Conservation (phyloP, 2,888 invertebrate genomes). For the Pristionchus japonicus region DNA sequence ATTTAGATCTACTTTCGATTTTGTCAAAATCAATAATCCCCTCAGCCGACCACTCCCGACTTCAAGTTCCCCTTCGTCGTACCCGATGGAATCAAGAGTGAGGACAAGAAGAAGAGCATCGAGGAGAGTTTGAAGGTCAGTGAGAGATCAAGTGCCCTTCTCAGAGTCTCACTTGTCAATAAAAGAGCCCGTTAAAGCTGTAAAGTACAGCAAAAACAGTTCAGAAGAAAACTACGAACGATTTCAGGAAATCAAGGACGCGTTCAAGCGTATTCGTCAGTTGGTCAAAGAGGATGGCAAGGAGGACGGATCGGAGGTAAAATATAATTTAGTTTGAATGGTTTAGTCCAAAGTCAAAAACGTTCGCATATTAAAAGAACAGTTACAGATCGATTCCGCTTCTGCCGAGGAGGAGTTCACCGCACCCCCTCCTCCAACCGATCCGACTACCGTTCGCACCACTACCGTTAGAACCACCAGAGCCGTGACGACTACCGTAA, state of each 20-base stretch:
- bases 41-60: background rate
- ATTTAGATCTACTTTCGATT: too few relatives aligned
- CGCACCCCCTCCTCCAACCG: background rate
- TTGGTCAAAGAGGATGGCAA: slow-evolving; percentile 30
- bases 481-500: background rate
- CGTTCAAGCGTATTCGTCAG: slow-evolving; percentile 31
- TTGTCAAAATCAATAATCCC: background rate
- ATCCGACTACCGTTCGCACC: slow-evolving; percentile 3
- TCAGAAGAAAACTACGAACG: background rate
- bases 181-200: too few relatives aligned
- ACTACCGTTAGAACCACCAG: background rate
- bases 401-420: background rate
- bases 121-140: slow-evolving; percentile 42
- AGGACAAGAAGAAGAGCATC: slow-evolving; percentile 29
- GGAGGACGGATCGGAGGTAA: slow-evolving; percentile 9
- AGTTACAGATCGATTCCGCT: background rate
- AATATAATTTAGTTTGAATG: background rate
- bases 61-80: slow-evolving; percentile 27
- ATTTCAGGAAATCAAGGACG: slow-evolving; percentile 40
- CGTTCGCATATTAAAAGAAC: background rate
- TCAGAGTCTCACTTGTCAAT: too few relatives aligned
- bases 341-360: background rate
- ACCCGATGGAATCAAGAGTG: background rate
- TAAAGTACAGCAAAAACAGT: too few relatives aligned
- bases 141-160: too few relatives aligned